Percentiles rank a stretch among this genome's conserved stretches.
These are phyloP conservation scores for Chloroceryle amazona DNA, from an alignment of 2,797 vertebrate genomes.

Conservation along the genomic window DNA sequence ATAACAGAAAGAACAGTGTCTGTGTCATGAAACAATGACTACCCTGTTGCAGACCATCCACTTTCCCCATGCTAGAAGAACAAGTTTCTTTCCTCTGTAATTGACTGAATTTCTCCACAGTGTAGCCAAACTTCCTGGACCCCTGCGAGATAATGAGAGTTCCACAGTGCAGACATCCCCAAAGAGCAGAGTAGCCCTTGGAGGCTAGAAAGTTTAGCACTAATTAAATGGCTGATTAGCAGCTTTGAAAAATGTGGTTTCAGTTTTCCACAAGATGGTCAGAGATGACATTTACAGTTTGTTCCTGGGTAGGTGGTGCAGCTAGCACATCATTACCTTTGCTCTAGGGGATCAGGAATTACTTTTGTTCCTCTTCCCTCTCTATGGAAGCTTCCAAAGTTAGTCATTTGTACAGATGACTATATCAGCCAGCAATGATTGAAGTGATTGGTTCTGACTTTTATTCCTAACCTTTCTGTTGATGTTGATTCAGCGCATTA, in stretches of 20 bases:
- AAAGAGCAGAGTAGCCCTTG: background rate
- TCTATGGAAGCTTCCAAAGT: background rate
- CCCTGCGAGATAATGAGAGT: background rate
- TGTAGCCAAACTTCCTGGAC: background rate
- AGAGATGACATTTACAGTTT: background rate
- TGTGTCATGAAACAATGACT: background rate
- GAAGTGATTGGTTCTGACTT: background rate
- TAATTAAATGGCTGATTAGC: conserved; percentile 17
- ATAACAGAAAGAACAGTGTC: background rate
- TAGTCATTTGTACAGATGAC: background rate
- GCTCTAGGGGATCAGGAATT: too few relatives aligned
- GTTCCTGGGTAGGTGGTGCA: background rate
- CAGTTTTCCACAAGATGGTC: background rate
- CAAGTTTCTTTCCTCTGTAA: background rate
- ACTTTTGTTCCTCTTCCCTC: background rate
- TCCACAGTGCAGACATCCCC: background rate
- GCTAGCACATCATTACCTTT: background rate
- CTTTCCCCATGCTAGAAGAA: background rate
- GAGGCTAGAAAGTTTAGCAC: background rate
- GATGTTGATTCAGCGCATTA: background rate
- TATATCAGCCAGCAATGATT: background rate
- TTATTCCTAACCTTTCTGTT: background rate
- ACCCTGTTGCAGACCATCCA: background rate
- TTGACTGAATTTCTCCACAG: background rate
- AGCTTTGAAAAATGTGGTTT: background rate